Base-by-base conservation (phyloP, 2,888 invertebrate species). In the Timema cristinae region DNA sequence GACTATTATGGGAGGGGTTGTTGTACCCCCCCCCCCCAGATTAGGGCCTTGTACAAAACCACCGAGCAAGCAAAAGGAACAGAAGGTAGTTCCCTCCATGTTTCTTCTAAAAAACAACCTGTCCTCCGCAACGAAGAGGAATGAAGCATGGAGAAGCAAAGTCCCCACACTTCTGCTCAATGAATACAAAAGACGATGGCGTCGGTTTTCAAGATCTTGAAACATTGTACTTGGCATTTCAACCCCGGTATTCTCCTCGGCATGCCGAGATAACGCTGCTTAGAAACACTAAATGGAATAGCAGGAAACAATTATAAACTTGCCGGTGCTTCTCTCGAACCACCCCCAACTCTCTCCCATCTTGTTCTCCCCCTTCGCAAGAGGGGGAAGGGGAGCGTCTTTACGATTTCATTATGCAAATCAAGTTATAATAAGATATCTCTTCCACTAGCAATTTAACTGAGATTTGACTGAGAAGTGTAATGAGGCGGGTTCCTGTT, bases 301-400 rank as follows among this genome's bases (percentile, higher is more conserved):
- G 67, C 71, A 71, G 71, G 71, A 71, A 71, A 67, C 71, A 71
- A 71, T 71, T 71, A 71, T 59, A 67, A 71, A 71, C 71, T 71
- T 71, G 47, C 66, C 52, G 54, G 54, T 11, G 54, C n/a, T 54
- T 54, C 54, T 54, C 61, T 32, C 9, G 16, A 48, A 61, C 32
- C 32, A 32, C 32, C 32, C 32, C 32, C 32, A 32, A 32, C 32
- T 4, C 32, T 32, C 32, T 32, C 32, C 32, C 32, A 32, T 32
- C 32, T 32, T 11, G n/a, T 8, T n/a, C 7, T n/a, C 15, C 16
- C 7, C 56, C 9, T 16, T 32, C 10, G 32, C 61, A 32, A 32
- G 47, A 47, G 32, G 7, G 67, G 54, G 50, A n/a, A 51, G 7
- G 13, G 47, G n/a, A 51, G 50, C 15, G 71, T 71, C 71, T 71